Evolutionary conservation across 2,888 invertebrate species (phyloP).

Genomic region (Formica aserva): DNA sequence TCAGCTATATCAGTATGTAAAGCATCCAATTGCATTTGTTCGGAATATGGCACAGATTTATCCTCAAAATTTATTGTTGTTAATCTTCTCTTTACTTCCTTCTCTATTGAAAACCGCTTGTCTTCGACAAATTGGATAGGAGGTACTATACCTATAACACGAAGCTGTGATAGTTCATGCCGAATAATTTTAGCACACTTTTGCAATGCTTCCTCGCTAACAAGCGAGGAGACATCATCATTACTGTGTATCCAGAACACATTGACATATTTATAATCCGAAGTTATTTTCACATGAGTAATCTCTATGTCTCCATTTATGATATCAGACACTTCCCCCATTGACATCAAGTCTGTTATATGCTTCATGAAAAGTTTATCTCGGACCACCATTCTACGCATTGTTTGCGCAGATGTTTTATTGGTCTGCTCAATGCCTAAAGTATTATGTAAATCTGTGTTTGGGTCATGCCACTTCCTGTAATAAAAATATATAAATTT

Average conservation of each 20-base stretch:
- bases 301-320: conserved; percentile 91
- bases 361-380: conserved; percentile 94
- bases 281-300: conserved; percentile 90
- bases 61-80: conserved; percentile 90
- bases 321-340: conserved; percentile 88
- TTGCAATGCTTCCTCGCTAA: conserved; percentile 86
- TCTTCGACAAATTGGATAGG: conserved; percentile 91
- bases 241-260: conserved; percentile 89
- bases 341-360: conserved; percentile 92
- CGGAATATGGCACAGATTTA: conserved; percentile 81
- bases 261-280: conserved; percentile 89
- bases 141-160: conserved; percentile 92
- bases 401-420: conserved; percentile 86
- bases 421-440: background rate
- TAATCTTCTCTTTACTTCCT: conserved; percentile 89
- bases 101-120: conserved; percentile 87
- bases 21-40: background rate
- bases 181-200: conserved; percentile 88
- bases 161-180: conserved; percentile 91
- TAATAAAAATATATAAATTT: background rate
- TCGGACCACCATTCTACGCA: conserved; percentile 89
- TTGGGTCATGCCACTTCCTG: conserved; percentile 25
- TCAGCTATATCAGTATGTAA: conserved; percentile 31
- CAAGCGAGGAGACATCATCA: background rate
- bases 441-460: background rate